Conservation (phyloP, 1,140 invertebrate species). For the Habropoda laboriosa region DNA sequence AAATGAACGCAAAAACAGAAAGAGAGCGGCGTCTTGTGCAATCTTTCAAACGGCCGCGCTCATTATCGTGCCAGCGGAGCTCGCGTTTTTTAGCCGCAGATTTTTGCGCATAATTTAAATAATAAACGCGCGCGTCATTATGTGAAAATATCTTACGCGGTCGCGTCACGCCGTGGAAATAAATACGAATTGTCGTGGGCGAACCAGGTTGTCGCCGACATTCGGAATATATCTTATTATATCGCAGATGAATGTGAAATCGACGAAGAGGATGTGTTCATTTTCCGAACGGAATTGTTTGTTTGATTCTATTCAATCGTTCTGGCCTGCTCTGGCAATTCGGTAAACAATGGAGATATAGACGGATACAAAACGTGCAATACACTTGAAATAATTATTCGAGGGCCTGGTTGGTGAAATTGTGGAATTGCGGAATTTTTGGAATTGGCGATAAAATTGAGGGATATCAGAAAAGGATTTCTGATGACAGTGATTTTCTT, state of each 20-base stretch:
- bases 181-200: background rate
- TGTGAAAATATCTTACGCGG: background rate
- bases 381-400: no score
- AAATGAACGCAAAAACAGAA: background rate
- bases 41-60: constrained; percentile 1
- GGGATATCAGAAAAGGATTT: no score
- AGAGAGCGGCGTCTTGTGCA: background rate
- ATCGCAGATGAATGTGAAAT: background rate
- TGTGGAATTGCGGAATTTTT: no score
- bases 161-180: background rate
- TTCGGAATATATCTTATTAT: background rate
- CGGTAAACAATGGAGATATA: no score
- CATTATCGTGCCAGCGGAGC: background rate
- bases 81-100: background rate
- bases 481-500: no score
- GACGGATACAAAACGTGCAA: no score
- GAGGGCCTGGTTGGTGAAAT: no score
- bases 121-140: constrained; percentile 21
- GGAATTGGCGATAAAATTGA: no score
- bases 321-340: no score
- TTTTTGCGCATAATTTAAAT: constrained; percentile 29
- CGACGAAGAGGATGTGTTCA: background rate
- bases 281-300: background rate
- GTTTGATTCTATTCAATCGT: no score
- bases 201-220: background rate